Evolutionary conservation across 2,113 vertebrate genomes (phyloP).

Genomic region (Brachyhypopomus occidentalis): DNA sequence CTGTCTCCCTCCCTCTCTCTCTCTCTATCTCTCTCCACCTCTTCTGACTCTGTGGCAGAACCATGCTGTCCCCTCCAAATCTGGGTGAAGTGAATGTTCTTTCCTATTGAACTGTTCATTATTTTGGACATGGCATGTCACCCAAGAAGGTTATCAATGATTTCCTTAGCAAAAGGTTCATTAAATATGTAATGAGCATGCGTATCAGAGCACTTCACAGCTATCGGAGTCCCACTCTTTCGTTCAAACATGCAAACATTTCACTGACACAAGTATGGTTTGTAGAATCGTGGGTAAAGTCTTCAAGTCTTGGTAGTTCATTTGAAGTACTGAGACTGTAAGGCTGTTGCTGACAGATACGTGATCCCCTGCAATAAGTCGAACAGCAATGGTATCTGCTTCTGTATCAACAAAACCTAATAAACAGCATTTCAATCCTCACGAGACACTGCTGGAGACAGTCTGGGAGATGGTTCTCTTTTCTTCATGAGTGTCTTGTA

Average conservation of each 20-base stretch:
- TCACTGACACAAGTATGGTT: neutral
- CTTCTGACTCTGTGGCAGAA: neutral
- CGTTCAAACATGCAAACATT: neutral
- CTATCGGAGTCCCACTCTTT: neutral
- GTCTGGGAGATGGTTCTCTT: neutral
- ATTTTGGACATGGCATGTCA: slow-evolving; percentile 12
- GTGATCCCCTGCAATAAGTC: neutral
- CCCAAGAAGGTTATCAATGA: neutral
- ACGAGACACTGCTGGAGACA: neutral
- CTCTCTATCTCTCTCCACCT: neutral
- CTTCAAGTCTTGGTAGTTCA: neutral
- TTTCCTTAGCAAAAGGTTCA: neutral
- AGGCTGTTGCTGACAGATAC: neutral
- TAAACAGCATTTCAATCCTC: neutral
- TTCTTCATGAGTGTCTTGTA: too few species aligned
- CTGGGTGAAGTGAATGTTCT: neutral
- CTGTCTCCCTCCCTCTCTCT: neutral
- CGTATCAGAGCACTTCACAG: neutral
- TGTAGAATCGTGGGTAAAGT: neutral
- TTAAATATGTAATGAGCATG: neutral
- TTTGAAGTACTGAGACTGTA: neutral
- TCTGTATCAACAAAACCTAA: neutral
- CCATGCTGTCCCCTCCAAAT: neutral
- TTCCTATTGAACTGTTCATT: neutral
- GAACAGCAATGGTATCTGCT: neutral